Conservation (phyloP, 1,140 invertebrate genomes). For the Leptinotarsa defecta region DNA sequence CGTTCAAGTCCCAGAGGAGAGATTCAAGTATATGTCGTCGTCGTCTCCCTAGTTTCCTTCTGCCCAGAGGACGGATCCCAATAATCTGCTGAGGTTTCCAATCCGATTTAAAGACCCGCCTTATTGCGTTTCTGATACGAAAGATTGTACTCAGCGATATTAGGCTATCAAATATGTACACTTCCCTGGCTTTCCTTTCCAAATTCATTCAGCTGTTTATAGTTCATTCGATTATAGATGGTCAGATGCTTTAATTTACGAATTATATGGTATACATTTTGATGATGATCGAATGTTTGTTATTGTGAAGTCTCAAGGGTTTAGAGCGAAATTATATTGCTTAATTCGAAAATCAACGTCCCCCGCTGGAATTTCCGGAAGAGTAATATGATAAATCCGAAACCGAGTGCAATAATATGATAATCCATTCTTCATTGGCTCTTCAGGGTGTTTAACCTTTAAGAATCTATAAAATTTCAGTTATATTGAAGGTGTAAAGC, state of each 20-base stretch:
- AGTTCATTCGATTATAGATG: slow-evolving; percentile 7
- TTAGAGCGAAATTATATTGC: too few relatives aligned
- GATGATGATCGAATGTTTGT: background rate
- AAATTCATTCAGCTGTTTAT: slow-evolving; percentile 23
- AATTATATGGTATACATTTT: background rate
- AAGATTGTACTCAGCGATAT: slow-evolving; percentile 42
- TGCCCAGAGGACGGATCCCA: slow-evolving; percentile 45
- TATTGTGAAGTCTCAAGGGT: background rate
- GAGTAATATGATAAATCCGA: too few relatives aligned
- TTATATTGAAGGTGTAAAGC: too few relatives aligned
- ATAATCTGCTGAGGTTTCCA: slow-evolving; percentile 50
- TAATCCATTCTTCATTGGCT: too few relatives aligned
- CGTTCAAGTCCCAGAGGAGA: slow-evolving; percentile 35
- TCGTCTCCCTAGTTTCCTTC: slow-evolving; percentile 30
- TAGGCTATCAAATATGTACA: slow-evolving; percentile 38
- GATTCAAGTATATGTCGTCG: slow-evolving; percentile 38
- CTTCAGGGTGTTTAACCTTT: too few relatives aligned
- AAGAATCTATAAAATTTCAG: too few relatives aligned
- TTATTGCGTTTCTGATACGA: slow-evolving; percentile 47
- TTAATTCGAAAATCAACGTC: too few relatives aligned
- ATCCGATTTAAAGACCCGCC: slow-evolving; percentile 46
- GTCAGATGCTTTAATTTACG: background rate
- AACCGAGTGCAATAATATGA: too few relatives aligned
- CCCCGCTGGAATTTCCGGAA: too few relatives aligned
- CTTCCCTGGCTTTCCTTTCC: background rate